Base-by-base conservation (phyloP, 2,797 vertebrate genomes). In the Martes flavigula region DNA sequence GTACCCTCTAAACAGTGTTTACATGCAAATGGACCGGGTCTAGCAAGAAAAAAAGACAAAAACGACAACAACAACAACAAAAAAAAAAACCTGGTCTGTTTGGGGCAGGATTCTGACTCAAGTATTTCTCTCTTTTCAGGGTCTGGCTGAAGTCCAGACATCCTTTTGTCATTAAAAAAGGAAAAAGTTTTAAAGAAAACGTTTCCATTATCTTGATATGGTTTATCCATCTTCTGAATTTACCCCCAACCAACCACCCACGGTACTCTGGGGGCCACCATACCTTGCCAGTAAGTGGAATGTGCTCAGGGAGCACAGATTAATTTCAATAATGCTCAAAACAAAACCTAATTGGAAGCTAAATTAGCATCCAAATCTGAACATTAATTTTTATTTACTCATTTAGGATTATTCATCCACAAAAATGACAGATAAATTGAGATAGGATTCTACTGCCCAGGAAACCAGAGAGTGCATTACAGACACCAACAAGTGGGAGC, bases 341-440 rank as follows among this genome's bases (percentile, higher is more conserved):
- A 95, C 60, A 92, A 97, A 98, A 96, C 56, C 78, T 92, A 98
- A 97, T n/a, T 89, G 93, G 88, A 96, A 96, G 77, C 62, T 89
- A 86, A 98, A 97, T 97, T 96, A 97, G 96, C 96, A 97, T 98
- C 72, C 58, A 98, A 97, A 97, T 93, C 46, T 40, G 92, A 96
- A 96, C 97, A 97, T 98, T 96, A 51, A 97, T 97, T 98, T 98
- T 97, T 97, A 98, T 98, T 97, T 97, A 90, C 78, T 82, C 77
- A 91, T 62, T 94, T 96, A 94, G 85, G 73, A 98, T 97, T 96
- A 96, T 95, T 95, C 96, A 97, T 96, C 86, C 62, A 97, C 62
- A 94, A 84, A 96, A 95, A 90, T 46, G 91, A 95, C 88, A 97
- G 90, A 70, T 87, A 93, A 70, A 97, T 75, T 85, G 51, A 96